Percentiles rank a stretch among this genome's conserved stretches.
These are phyloP conservation scores for Cydia strobilella DNA, from an alignment of 1,140 invertebrate species.

Conservation along the genomic window DNA sequence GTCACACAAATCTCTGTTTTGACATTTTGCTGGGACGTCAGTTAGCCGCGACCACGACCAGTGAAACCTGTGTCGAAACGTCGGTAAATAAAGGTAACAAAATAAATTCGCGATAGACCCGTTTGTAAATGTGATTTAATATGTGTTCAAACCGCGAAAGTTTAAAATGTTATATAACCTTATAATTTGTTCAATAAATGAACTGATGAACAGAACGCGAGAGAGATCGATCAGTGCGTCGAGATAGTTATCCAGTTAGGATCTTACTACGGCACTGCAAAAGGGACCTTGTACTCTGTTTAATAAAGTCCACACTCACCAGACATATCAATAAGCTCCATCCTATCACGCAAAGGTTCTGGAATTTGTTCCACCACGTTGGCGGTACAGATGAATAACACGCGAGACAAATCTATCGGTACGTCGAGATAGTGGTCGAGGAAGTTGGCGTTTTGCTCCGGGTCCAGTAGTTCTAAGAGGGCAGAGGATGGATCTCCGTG, in stretches of 20 bases:
- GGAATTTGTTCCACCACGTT: constrained; percentile 98
- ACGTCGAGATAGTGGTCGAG: constrained; percentile 99
- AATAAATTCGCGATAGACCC: too few species aligned
- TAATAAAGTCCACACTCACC: constrained; percentile 79
- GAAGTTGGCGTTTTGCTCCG: constrained; percentile 99
- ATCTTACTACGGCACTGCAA: background rate
- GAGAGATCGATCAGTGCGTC: constrained; percentile 98
- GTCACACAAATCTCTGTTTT: too few species aligned
- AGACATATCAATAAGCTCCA: constrained; percentile 99
- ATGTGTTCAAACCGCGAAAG: too few species aligned
- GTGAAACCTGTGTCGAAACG: too few species aligned
- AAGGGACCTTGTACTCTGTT: background rate
- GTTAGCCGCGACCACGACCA: too few species aligned
- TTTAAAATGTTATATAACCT: too few species aligned
- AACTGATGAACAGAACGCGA: constrained; percentile 98
- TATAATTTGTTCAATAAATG: constrained; percentile 59
- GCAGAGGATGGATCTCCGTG: constrained; percentile 99
- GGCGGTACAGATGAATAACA: constrained; percentile 98
- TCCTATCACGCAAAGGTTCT: constrained; percentile 96
- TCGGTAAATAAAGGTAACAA: too few species aligned
- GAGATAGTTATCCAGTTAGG: constrained; percentile 94
- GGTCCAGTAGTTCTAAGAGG: constrained; percentile 96
- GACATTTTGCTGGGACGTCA: too few species aligned
- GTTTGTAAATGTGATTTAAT: too few species aligned
- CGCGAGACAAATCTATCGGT: constrained; percentile 97